Evolutionary conservation across 2,797 vertebrate genomes (phyloP).

Genomic region (Mormyrops boulengeri): DNA sequence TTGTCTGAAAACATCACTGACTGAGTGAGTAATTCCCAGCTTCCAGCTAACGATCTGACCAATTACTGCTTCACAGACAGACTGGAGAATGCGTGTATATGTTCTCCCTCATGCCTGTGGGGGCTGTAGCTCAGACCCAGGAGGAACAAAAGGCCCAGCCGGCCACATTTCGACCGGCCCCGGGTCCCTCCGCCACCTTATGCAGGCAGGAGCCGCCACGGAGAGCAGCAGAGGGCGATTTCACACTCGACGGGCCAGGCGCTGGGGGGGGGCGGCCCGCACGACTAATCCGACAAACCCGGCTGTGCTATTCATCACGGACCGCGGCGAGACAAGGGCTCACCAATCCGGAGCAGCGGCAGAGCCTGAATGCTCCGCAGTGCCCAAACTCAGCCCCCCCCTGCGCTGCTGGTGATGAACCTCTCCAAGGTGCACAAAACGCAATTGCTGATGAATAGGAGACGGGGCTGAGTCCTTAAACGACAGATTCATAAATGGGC

Average conservation of each 20-base stretch:
- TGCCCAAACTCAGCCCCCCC: background rate
- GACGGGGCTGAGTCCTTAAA: background rate
- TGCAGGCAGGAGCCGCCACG: background rate
- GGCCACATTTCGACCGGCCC: background rate
- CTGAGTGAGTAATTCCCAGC: background rate
- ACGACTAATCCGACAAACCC: constrained; percentile 4
- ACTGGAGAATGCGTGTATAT: background rate
- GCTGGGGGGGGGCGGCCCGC: constrained; percentile 16
- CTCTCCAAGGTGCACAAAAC: background rate
- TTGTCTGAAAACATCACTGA: constrained; percentile 18
- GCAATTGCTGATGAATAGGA: background rate
- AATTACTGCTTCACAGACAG: background rate
- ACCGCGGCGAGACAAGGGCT: background rate
- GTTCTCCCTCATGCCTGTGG: background rate
- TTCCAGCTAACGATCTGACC: background rate
- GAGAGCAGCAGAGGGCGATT: constrained; percentile 26
- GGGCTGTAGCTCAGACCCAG: background rate
- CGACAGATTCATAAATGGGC: background rate
- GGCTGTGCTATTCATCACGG: background rate
- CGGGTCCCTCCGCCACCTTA: background rate
- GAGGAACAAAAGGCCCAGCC: constrained; percentile 1
- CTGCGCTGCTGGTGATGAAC: background rate
- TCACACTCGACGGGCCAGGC: constrained; percentile 32
- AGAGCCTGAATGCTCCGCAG: background rate
- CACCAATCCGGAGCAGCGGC: background rate